Percentiles rank a stretch among this genome's conserved stretches.
Evolutionary conservation across 2,888 invertebrate species (phyloP).

Genomic region (Andrena hattorfiana): DNA sequence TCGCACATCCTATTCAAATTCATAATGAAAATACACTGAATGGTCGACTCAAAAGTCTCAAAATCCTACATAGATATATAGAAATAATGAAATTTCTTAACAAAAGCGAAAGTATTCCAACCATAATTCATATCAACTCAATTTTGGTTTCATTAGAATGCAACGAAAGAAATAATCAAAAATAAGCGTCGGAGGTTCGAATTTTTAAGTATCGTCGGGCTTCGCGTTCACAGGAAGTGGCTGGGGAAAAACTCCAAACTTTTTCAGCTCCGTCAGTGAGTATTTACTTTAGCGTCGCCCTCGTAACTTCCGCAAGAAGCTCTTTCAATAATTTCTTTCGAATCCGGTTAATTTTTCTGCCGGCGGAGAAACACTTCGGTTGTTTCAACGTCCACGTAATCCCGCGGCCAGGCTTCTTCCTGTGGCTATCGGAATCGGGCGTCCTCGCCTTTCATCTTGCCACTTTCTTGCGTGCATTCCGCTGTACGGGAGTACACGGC

Average conservation of each 20-base stretch:
- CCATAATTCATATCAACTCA: not conserved
- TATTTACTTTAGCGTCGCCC: constrained; percentile 42
- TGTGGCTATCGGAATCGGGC: constrained; percentile 58
- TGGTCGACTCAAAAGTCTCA: not conserved
- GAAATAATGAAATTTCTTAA: too few species aligned
- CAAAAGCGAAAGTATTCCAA: not conserved
- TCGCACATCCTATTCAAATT: not conserved
- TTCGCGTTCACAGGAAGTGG: constrained; percentile 29
- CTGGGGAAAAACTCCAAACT: not conserved
- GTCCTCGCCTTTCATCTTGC: constrained; percentile 58
- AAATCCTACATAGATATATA: too few species aligned
- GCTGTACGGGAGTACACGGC: constrained; percentile 39
- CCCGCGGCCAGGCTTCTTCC: constrained; percentile 65
- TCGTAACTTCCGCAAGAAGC: constrained; percentile 48
- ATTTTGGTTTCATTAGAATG: not conserved
- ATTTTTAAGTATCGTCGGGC: not conserved
- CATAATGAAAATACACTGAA: not conserved
- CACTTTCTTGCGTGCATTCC: constrained; percentile 71
- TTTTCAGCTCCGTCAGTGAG: constrained; percentile 16
- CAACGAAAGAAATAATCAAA: not conserved
- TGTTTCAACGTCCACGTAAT: constrained; percentile 61
- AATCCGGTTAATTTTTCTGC: constrained; percentile 56
- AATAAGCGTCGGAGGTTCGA: not conserved
- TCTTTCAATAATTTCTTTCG: constrained; percentile 50
- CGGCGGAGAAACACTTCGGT: not conserved